phyloP scores from a whole-genome alignment of 2,888 invertebrate species.

The Oligia latruncula region DNA sequence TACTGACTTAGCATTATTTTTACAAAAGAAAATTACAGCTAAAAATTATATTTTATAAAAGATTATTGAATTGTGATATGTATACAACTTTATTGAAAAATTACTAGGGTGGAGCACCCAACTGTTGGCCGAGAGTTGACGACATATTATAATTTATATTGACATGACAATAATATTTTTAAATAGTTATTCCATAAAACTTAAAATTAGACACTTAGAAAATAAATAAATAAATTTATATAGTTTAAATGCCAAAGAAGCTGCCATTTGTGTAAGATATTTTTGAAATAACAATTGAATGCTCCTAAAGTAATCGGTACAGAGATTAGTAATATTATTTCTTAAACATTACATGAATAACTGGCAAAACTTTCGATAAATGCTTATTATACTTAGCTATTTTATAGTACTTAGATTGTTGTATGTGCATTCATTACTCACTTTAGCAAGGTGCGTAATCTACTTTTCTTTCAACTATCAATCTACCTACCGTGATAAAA shows the following conservation, averaged over 20 bases:
- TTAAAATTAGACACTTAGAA: background rate
- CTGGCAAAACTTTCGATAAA: slow-evolving; percentile 51
- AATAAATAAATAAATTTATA: slow-evolving; percentile 19
- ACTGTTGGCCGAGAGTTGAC: slow-evolving; percentile 12
- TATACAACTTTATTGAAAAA: slow-evolving; percentile 42
- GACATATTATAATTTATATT: background rate
- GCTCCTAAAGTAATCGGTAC: slow-evolving; percentile 15
- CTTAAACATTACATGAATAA: slow-evolving; percentile 18
- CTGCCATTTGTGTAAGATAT: slow-evolving; percentile 6
- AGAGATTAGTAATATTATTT: slow-evolving; percentile 4
- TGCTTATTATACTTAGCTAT: slow-evolving; percentile 41
- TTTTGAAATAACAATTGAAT: slow-evolving; percentile 23
- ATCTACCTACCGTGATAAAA: too few species aligned
- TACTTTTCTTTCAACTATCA: too few species aligned
- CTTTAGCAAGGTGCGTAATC: too few species aligned
- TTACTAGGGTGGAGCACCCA: slow-evolving; percentile 43
- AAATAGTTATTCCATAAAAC: background rate
- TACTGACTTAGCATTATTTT: slow-evolving; percentile 60
- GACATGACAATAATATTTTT: background rate
- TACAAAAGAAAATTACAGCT: slow-evolving; percentile 59
- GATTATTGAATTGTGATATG: slow-evolving; percentile 60
- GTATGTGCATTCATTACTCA: too few species aligned
- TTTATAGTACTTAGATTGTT: background rate
- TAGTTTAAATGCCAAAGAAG: slow-evolving; percentile 25
- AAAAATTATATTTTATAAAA: slow-evolving; percentile 31